Base-by-base conservation (phyloP, 64 coral and sea anemone species). In the Orbicella faveolata region DNA sequence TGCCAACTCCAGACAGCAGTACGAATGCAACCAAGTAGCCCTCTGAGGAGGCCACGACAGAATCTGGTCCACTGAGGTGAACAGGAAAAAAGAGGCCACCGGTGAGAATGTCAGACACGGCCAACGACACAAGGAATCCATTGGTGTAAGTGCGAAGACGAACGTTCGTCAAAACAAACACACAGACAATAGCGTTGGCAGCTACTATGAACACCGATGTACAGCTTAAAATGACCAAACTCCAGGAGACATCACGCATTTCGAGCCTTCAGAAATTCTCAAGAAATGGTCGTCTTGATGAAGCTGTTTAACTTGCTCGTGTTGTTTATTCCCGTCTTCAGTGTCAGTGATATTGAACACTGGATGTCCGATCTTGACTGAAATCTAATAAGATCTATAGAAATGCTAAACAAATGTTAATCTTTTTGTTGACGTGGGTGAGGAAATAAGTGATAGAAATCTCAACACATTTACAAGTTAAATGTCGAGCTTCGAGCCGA, bases 1-100 rank as follows among this genome's bases (percentile, higher is more conserved):
- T 85, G 7, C 82, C 82, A 73, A 85, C 82, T 30, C 82, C 82
- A 52, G 82, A 69, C 37, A 85, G 39, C 18, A 85, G 82, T 9
- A 85, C 82, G 67, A 85, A 85, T 52, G 82, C 82, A 52, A 72
- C n/a, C 63, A 85, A 41, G 23, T 85, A 85, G 82, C 63, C 82
- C 25, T 85, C 82, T 52, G 65, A 70, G 64, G 23, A 65, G 19
- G 82, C 82, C 6, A 23, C 39, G 16, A 37, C 36, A 36, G 82
- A 85, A 26, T 69, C 19, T 36, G 82, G 65, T 17, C 82, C 82
- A 72, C 82, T 52, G 19, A 85, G 82, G 37, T 85, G 41, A 85
- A 85, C 67, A 16, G 82, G 82, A 85, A 70, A 73, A 4, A 85
- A 37, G 15, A 85, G 19, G 6, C 82, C 82, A 13, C 82, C 82